Base-by-base conservation (phyloP, 2,797 vertebrate genomes). In the Melopsittacus undulatus region DNA sequence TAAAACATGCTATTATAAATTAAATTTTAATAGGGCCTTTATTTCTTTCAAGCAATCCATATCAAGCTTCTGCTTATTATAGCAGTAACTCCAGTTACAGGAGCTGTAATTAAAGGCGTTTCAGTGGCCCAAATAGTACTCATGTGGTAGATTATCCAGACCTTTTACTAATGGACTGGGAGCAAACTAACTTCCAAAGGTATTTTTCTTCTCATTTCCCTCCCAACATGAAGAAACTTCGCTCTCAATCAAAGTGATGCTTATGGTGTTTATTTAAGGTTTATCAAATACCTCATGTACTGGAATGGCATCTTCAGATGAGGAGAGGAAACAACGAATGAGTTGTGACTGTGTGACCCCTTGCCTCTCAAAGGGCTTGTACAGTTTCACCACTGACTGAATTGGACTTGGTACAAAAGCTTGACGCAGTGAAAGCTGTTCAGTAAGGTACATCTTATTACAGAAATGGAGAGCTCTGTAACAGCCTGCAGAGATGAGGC, bases 31-130 rank as follows among this genome's bases (percentile, higher is more conserved):
- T 90, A 83, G 56, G 30, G 7, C 29, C 30, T 19, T 87, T 22
- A 81, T 61, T 85, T 95, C 77, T 89, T 94, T 87, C 83, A 54
- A 73, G 59, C 46, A 88, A 89, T 88, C 49, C n/a, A 49, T 77
- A 94, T 81, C 30, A 81, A 84, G 15, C 13, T 88, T 92, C 91
- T 91, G 70, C 38, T 90, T 62, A 64, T 84, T 91, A 87, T 27
- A 90, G 48, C 61, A 74, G 45, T 70, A 89, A 62, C 34, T 87
- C 57, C 74, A 90, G 27, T 82, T 85, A 95, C 67, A 56, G 68
- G 38, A 82, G 38, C 83, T 91, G 48, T 83, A 94, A 97, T 94
- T 96, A 95, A 89, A 90, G 64, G 32, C 70, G 54, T 61, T 74
- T 88, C 66, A 66, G 43, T 82, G 26, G 70, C 29, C 27, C 70